A percentile compares a stretch with the other conserved stretches of the same genome.
phyloP scores from a whole-genome alignment of 2,888 invertebrate genomes.

The Cryptocheilus praepositus region DNA sequence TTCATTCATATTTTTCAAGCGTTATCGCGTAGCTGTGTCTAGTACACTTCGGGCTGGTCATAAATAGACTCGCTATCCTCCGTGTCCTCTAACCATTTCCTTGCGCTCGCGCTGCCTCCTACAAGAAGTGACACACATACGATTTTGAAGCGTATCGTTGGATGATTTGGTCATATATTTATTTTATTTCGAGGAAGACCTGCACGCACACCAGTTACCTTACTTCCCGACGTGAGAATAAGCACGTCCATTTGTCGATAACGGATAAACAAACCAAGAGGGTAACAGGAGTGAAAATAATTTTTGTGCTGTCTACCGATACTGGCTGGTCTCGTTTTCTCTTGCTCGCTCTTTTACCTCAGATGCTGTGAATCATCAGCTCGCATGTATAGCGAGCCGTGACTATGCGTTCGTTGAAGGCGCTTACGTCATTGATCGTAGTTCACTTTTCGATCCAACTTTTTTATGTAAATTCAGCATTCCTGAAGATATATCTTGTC shows the following conservation, averaged over 20 bases:
- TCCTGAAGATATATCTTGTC: neutral
- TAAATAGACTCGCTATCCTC: too few species aligned
- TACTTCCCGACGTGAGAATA: conserved; percentile 37
- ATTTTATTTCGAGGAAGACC: neutral
- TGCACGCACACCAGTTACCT: conserved; percentile 17
- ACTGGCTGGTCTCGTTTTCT: neutral
- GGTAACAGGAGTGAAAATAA: conserved; percentile 34
- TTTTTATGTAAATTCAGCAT: neutral
- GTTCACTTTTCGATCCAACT: too few species aligned
- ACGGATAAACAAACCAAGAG: conserved; percentile 43
- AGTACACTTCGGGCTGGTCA: too few species aligned
- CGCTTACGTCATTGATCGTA: too few species aligned
- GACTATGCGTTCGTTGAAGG: too few species aligned
- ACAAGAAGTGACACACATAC: conserved; percentile 26
- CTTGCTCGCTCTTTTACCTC: neutral
- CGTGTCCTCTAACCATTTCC: neutral
- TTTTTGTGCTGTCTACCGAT: neutral
- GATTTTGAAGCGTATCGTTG: conserved; percentile 24
- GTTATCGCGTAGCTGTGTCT: too few species aligned
- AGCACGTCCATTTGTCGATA: conserved; percentile 35
- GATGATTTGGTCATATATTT: conserved; percentile 17
- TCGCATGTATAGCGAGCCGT: too few species aligned
- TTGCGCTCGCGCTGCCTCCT: neutral
- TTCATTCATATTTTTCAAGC: too few species aligned
- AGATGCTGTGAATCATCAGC: too few species aligned